phyloP scores from a whole-genome alignment of 2,888 invertebrate genomes.

The Temnothorax unifasciatus region DNA sequence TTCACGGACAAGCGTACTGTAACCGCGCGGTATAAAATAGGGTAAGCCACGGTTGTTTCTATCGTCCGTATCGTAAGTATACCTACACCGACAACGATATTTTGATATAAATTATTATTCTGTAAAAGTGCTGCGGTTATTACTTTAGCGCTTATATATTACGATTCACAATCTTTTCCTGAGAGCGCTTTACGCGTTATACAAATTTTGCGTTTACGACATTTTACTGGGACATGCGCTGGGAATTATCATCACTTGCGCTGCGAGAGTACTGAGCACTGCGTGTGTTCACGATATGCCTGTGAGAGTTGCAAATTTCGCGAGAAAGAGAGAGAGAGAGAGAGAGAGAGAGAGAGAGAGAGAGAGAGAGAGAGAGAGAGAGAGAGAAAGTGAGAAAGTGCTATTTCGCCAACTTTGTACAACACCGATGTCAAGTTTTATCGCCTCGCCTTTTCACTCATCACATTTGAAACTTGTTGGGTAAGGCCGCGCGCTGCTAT shows the following conservation, averaged over 20 bases:
- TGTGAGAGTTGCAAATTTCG: slow-evolving; percentile 22
- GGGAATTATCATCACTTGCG: neutral
- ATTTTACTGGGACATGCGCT: neutral
- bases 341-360: neutral
- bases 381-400: neutral
- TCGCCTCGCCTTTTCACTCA: slow-evolving; percentile 55
- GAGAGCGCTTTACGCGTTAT: neutral
- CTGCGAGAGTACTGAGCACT: neutral
- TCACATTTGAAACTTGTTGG: slow-evolving; percentile 63
- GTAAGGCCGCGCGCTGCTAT: slow-evolving; percentile 40
- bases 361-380: neutral
- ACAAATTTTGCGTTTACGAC: neutral
- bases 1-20: slow-evolving; percentile 14
- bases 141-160: neutral
- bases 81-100: neutral
- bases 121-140: neutral
- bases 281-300: neutral
- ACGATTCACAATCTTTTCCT: neutral
- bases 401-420: slow-evolving; percentile 58
- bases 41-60: slow-evolving; percentile 47
- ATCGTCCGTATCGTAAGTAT: slow-evolving; percentile 15
- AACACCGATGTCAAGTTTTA: slow-evolving; percentile 57
- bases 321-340: neutral
- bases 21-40: slow-evolving; percentile 36
- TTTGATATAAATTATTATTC: slow-evolving; percentile 22